Base-by-base conservation (phyloP, 2,888 invertebrate species). In the Andrena bicolor region DNA sequence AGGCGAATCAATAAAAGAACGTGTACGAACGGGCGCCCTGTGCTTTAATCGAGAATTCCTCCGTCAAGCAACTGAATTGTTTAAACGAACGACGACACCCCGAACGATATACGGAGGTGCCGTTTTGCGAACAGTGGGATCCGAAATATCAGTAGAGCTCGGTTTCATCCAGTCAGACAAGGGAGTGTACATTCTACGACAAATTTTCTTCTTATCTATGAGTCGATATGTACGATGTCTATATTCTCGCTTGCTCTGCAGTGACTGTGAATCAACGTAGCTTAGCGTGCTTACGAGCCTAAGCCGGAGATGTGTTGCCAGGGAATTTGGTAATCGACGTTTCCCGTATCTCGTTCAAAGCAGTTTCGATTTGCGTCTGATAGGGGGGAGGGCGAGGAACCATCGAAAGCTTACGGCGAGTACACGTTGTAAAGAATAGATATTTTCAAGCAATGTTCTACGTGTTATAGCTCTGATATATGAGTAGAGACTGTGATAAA, bases 391-490 rank as follows among this genome's bases (percentile, higher is more conserved):
- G 23, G 53, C n/a, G 8, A 61, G 30, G 32, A 64, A 71, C 69
- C 84, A 84, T 86, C 80, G 80, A 86, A 84, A 69, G 80, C 80
- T 86, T 79, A 83, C 41, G 84, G 76, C 82, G 63, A 79, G 82
- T 70, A 79, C 76, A 80, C 80, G 80, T 79, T 72, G 82, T 75
- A 73, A 83, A 80, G 60, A 66, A 79, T 90, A 89, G 86, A 86
- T 85, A 83, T 77, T 69, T 77, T 77, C 79, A 87, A 90, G 84
- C 88, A 88, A 88, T 85, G 84, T 89, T 89, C 89, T 88, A 89
- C 91, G 86, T 90, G 88, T 90, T 89, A 90, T 90, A 90, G 88
- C 90, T 86, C 83, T 89, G 81, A 90, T 87, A 89, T 90, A 90
- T 88, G 86, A 89, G 86, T 90, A 90, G 91, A 88, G 84, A 90